These are phyloP conservation scores for Aplocera efformata DNA, from an alignment of 2,888 invertebrate species.

Conservation along the genomic window DNA sequence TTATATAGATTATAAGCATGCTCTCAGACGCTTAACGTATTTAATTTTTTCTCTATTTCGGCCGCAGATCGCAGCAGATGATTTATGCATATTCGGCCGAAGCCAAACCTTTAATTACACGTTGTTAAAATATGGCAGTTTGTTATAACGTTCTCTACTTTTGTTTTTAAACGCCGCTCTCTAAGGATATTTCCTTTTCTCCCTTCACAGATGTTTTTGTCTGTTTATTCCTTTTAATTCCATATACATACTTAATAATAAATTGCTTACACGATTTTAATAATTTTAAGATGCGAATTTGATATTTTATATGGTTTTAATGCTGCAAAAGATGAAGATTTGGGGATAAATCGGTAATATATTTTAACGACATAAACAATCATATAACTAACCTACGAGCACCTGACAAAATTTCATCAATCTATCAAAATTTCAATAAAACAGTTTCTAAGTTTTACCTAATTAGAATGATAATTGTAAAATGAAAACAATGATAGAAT, in stretches of 20 bases:
- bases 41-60: constrained; percentile 80
- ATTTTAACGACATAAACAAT: too few relatives aligned
- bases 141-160: constrained; percentile 76
- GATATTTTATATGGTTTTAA: too few relatives aligned
- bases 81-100: constrained; percentile 79
- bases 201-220: constrained; percentile 42
- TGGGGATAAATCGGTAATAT: too few relatives aligned
- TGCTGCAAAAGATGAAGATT: too few relatives aligned
- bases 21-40: constrained; percentile 70
- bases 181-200: constrained; percentile 58
- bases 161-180: constrained; percentile 74
- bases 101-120: constrained; percentile 80
- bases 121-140: constrained; percentile 81
- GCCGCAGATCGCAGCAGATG: constrained; percentile 77
- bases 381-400: too few relatives aligned
- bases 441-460: too few relatives aligned
- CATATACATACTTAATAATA: not conserved
- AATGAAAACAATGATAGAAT: too few relatives aligned
- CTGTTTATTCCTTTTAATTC: constrained; percentile 32
- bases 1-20: constrained; percentile 38
- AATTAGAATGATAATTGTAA: too few relatives aligned
- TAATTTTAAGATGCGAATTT: too few relatives aligned
- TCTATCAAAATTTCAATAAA: too few relatives aligned
- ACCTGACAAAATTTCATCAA: too few relatives aligned
- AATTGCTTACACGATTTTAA: too few relatives aligned